phyloP scores from a whole-genome alignment of 2,888 invertebrate genomes.

The Tetramorium bicarinatum region DNA sequence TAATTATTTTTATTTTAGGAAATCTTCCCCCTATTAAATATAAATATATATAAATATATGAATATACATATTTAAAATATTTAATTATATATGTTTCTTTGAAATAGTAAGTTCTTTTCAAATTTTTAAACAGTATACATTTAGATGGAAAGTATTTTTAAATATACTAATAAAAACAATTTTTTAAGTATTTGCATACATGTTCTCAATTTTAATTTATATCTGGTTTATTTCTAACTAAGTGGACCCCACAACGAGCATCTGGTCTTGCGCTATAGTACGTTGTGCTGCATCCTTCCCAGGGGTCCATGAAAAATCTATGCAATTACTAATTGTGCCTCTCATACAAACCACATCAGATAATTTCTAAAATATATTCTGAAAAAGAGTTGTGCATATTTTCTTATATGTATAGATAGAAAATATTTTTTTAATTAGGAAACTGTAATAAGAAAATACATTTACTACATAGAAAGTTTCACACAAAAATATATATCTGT shows the following conservation, averaged over 20 bases:
- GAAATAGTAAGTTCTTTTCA: background rate
- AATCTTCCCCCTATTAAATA: background rate
- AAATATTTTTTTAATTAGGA: background rate
- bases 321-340: background rate
- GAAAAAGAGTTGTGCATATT: background rate
- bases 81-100: background rate
- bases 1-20: background rate
- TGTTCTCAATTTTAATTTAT: constrained; percentile 1
- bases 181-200: background rate
- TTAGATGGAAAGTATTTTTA: background rate
- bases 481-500: constrained; percentile 56
- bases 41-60: background rate
- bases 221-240: background rate
- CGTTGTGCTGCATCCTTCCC: constrained; percentile 75
- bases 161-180: background rate
- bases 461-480: constrained; percentile 43
- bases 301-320: constrained; percentile 67
- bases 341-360: background rate
- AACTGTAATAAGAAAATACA: background rate
- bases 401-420: background rate
- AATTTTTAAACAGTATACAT: background rate
- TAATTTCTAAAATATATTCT: constrained; percentile 15
- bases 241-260: constrained; percentile 61
- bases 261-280: constrained; percentile 71
- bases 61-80: background rate